These are phyloP conservation scores for Tupaia tana DNA, from an alignment of 2,113 vertebrate genomes.

Conservation along the genomic window DNA sequence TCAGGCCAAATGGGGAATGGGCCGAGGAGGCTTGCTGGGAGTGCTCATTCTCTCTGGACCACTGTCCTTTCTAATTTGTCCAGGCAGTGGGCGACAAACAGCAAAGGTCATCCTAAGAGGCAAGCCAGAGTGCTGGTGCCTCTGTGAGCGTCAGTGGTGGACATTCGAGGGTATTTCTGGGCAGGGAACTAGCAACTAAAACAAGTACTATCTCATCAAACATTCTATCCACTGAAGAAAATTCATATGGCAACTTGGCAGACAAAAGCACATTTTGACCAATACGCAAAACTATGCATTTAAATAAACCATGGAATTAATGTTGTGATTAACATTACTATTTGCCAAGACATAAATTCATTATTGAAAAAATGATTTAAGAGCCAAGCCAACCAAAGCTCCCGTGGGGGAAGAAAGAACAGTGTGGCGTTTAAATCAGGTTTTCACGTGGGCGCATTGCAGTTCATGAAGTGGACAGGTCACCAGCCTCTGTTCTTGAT, in stretches of 20 bases:
- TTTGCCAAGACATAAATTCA: constrained; percentile 73
- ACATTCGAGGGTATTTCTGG: constrained; percentile 66
- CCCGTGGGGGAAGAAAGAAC: not conserved
- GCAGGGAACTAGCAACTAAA: not conserved
- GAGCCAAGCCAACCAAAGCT: not conserved
- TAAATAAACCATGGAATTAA: constrained; percentile 67
- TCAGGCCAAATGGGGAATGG: not conserved
- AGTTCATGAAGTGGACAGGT: not conserved
- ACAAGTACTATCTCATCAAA: constrained; percentile 76
- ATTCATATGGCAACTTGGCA: constrained; percentile 68
- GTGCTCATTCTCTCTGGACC: not conserved
- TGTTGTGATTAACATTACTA: constrained; percentile 70
- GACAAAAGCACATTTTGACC: constrained; percentile 76
- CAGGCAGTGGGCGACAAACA: not conserved
- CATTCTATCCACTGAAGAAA: constrained; percentile 65
- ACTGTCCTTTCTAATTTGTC: not conserved
- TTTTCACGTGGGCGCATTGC: not conserved
- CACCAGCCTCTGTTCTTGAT: not conserved
- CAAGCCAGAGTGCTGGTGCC: not conserved
- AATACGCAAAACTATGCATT: constrained; percentile 53
- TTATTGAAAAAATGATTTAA: not conserved
- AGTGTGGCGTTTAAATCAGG: constrained; percentile 53
- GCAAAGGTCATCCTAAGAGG: not conserved
- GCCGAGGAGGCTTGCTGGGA: not conserved
- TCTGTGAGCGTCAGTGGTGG: not conserved